Base-by-base conservation (phyloP, 30 jellyfish, hydroid and myxozoan genomes). In the Pelagia noctiluca region DNA sequence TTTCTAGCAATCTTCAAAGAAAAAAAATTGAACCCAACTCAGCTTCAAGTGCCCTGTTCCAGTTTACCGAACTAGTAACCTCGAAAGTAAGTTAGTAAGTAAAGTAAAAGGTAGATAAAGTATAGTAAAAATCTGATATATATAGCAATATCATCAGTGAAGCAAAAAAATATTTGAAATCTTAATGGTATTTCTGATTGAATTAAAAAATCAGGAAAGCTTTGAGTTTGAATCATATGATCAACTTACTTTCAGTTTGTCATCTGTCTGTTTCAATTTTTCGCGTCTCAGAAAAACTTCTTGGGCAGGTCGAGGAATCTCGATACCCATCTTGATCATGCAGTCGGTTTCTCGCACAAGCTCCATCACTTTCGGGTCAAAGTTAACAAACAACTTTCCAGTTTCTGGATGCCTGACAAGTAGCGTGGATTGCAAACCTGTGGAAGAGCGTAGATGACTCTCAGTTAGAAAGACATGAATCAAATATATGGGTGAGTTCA, bases 341-440 rank as follows among this genome's bases (percentile, higher is more conserved):
- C 96, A 86, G 37, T 87, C 97, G 0, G 97, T 93, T 69, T 93
- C 98, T 33, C 98, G 77, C 3, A 93, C 84, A 49, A 93, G 70
- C 68, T 93, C 97, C 8, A 47, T 50, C 30, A 93, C 87, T 63
- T 24, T 32, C 13, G 98, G 98, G 53, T 93, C 98, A 52, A 93
- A 93, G 49, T 93, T 93, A 12, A 93, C 98, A 61, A 69, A 80
- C 50, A 93, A 35, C 36, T 32, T 71, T 3, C 82, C 89, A 13
- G 97, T 86, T 13, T 87, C 94, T 5, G 88, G 93, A 37, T 93
- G 84, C 21, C 98, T 78, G 30, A 93, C 97, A 23, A 93, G 88
- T 28, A 93, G 57, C 16, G 98, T 88, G 23, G 95, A 96, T 62
- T 93, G 97, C 10, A 93, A 93, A 11, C 98, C 98, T 93, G 35